These are phyloP conservation scores for Papilio aristodemus DNA, from an alignment of 1,140 invertebrate species.

Conservation along the genomic window DNA sequence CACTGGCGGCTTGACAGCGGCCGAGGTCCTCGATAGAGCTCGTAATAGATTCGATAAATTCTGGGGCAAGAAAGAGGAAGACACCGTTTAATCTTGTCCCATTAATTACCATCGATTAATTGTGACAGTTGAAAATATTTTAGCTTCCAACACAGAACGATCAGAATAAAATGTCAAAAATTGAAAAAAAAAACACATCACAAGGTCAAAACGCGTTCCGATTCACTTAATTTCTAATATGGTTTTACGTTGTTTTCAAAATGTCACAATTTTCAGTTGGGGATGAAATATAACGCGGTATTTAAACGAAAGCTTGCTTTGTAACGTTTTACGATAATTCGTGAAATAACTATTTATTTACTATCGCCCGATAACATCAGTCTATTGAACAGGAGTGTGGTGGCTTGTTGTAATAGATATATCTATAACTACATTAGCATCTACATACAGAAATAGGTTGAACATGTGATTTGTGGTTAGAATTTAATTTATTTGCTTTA, in stretches of 20 bases:
- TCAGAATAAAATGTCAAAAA: conserved; percentile 19
- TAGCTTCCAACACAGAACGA: conserved; percentile 4
- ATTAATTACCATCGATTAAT: conserved; percentile 43
- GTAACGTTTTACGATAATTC: conserved; percentile 32
- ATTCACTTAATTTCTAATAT: conserved; percentile 7
- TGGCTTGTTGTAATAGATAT: conserved; percentile 72
- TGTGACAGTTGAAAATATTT: conserved; percentile 45
- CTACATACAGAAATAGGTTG: conserved; percentile 38
- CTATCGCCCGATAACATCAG: conserved; percentile 54
- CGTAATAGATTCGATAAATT: conserved; percentile 92
- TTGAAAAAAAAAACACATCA: neutral
- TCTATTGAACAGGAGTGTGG: conserved; percentile 69
- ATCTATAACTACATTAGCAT: conserved; percentile 40
- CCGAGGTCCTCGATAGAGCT: conserved; percentile 90
- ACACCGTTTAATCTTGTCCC: conserved; percentile 66
- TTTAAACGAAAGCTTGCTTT: conserved; percentile 44
- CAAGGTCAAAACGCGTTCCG: neutral
- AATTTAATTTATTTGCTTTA: conserved; percentile 14
- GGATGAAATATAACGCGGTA: conserved; percentile 49
- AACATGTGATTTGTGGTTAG: conserved; percentile 17
- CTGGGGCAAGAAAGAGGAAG: conserved; percentile 85
- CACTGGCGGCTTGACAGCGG: conserved; percentile 79
- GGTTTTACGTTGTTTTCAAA: conserved; percentile 21
- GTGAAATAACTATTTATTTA: conserved; percentile 60
- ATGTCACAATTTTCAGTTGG: conserved; percentile 51